Base-by-base conservation (phyloP, 2,113 vertebrate species). In the Phycodurus eques region DNA sequence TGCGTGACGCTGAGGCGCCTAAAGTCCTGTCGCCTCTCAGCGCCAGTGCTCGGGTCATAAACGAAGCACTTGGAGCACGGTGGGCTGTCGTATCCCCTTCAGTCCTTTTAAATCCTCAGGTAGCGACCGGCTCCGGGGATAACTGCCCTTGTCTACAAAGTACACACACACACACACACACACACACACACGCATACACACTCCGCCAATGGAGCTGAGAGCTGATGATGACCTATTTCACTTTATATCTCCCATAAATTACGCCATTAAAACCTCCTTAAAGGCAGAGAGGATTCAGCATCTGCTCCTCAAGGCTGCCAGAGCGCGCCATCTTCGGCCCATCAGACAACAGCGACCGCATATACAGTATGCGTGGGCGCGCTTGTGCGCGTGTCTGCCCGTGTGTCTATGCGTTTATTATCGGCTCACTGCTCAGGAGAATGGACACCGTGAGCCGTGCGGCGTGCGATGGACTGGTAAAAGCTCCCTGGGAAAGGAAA, bases 221-320 rank as follows among this genome's bases (percentile, higher is more conserved):
- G 76, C 73, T 74, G 77, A 78, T 88, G 87, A 89, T 83, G 88
- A 91, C 86, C 86, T 86, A 81, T 86, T 90, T 88, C 68, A 68
- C 75, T 90, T 91, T 85, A 90, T 89, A 81, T 79, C 88, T 71
- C 80, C 77, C 78, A 91, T 89, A 90, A 90, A 92, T 92, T 85
- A 89, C 88, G 75, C 83, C 76, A 88, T 91, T 91, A 90, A 82
- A 74, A 75, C 80, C 75, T 85, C 80, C 74, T 74, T 90, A 83
- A 87, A 90, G 69, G 70, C 61, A 69, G 60, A 59, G 69, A 74
- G 59, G 59, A 72, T 76, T 85, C 66, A 80, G 78, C 86, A 85
- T 82, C 79, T 88, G 83, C 85, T 84, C 71, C 80, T 75, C 60
- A 72, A 49, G 42, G 56, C 57, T 67, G 74, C 75, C 75, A 12